phyloP scores from a whole-genome alignment of 2,888 invertebrate genomes.

The Aphodius sticticus region DNA sequence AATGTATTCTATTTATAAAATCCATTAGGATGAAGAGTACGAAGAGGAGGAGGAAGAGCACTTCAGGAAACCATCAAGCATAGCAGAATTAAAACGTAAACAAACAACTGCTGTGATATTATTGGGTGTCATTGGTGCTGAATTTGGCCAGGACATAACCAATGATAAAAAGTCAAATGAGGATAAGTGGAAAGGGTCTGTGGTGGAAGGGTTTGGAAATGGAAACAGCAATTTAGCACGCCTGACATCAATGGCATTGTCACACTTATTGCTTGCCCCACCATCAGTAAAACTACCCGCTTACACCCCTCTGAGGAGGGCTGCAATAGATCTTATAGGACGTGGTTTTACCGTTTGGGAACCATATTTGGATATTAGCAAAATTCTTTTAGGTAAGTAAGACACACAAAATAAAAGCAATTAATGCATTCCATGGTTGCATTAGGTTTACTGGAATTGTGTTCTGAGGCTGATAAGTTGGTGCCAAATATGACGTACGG shows the following conservation, averaged over 20 bases:
- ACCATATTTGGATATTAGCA: constrained; percentile 93
- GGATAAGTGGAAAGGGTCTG: constrained; percentile 79
- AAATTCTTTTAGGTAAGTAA: constrained; percentile 72
- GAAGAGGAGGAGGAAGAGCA: constrained; percentile 89
- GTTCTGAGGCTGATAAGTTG: constrained; percentile 88
- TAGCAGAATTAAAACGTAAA: constrained; percentile 87
- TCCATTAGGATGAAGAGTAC: constrained; percentile 74
- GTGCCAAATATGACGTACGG: constrained; percentile 96
- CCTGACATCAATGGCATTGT: constrained; percentile 91
- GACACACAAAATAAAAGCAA: neutral
- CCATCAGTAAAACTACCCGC: constrained; percentile 84
- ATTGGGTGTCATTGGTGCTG: constrained; percentile 96
- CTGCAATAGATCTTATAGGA: constrained; percentile 97
- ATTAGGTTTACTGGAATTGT: constrained; percentile 87
- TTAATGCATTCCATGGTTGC: neutral
- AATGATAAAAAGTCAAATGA: constrained; percentile 66
- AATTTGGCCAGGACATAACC: constrained; percentile 96
- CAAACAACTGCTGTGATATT: constrained; percentile 98
- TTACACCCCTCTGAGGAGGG: constrained; percentile 91
- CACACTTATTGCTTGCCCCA: constrained; percentile 91
- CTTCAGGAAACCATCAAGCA: constrained; percentile 84
- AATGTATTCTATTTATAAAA: neutral
- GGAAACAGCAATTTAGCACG: constrained; percentile 91
- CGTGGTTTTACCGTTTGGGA: constrained; percentile 99
- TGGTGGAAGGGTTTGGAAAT: constrained; percentile 80